Evolutionary conservation across 1,140 invertebrate genomes (phyloP).

Genomic region (Aphaenogaster ashmeadi): DNA sequence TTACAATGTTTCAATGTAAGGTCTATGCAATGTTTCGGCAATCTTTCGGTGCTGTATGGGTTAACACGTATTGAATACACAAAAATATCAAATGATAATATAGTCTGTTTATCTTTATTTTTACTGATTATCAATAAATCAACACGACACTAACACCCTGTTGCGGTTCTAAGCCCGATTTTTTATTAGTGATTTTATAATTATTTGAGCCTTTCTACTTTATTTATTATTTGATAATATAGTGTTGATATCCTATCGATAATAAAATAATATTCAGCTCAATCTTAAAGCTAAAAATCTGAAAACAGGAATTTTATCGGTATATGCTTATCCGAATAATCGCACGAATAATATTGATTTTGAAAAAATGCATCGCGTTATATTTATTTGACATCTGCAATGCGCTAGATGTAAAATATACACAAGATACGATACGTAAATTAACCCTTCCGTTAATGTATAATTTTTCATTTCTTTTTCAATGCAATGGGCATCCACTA

Average conservation of each 20-base stretch:
- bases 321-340: background rate
- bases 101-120: too few relatives aligned
- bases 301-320: background rate
- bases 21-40: too few relatives aligned
- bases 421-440: background rate
- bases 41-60: too few relatives aligned
- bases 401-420: background rate
- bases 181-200: too few relatives aligned
- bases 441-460: background rate
- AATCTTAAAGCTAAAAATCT: background rate
- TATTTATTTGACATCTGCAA: too few relatives aligned
- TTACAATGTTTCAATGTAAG: too few relatives aligned
- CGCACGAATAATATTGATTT: background rate
- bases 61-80: background rate
- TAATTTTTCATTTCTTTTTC: background rate
- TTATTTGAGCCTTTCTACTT: too few relatives aligned
- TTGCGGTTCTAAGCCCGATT: too few relatives aligned
- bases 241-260: background rate
- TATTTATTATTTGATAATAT: too few relatives aligned
- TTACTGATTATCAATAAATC: too few relatives aligned
- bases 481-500: background rate
- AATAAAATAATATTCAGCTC: background rate
- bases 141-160: too few relatives aligned
- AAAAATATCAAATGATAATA: background rate
- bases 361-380: background rate